Percentiles rank a stretch among this genome's conserved stretches.
phyloP scores from a whole-genome alignment of 1,140 invertebrate species.

The Wasmannia auropunctata region DNA sequence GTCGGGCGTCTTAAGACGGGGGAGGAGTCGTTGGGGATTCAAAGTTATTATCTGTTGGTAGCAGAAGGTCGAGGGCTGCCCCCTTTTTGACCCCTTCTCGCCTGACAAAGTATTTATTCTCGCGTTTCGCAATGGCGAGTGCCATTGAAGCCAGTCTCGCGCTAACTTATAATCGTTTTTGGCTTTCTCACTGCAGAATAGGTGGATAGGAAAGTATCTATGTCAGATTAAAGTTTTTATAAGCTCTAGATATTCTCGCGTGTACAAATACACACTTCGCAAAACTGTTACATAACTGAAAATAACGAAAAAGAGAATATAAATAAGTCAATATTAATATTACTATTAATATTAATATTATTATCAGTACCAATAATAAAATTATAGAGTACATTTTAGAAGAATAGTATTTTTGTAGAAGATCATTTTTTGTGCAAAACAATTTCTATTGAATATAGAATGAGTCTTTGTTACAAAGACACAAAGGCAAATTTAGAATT shows the following conservation, averaged over 20 bases:
- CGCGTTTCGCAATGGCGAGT: constrained; percentile 37
- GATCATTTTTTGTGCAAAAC: neutral
- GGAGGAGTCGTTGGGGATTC: constrained; percentile 45
- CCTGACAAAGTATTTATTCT: constrained; percentile 50
- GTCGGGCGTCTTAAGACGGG: constrained; percentile 29
- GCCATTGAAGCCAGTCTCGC: constrained; percentile 53
- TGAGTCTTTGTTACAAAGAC: constrained; percentile 22
- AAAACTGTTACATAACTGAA: neutral
- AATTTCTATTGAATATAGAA: neutral
- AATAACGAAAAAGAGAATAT: neutral
- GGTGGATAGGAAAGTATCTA: neutral
- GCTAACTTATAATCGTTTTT: constrained; percentile 71
- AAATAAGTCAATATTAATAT: neutral
- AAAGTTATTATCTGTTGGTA: constrained; percentile 76
- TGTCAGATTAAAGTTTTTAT: neutral
- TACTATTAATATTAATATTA: neutral
- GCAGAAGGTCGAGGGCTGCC: constrained; percentile 66
- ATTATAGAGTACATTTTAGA: neutral
- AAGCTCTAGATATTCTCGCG: neutral
- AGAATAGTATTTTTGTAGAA: neutral
- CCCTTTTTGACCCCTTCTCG: constrained; percentile 40
- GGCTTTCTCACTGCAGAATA: constrained; percentile 1
- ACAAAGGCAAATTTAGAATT: constrained; percentile 41
- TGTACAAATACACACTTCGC: neutral
- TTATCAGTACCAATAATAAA: neutral